Evolutionary conservation across 2,888 invertebrate species (phyloP), one percentile per base, ranked within the genome.

Genomic region (Drosophila tanythrix): DNA sequence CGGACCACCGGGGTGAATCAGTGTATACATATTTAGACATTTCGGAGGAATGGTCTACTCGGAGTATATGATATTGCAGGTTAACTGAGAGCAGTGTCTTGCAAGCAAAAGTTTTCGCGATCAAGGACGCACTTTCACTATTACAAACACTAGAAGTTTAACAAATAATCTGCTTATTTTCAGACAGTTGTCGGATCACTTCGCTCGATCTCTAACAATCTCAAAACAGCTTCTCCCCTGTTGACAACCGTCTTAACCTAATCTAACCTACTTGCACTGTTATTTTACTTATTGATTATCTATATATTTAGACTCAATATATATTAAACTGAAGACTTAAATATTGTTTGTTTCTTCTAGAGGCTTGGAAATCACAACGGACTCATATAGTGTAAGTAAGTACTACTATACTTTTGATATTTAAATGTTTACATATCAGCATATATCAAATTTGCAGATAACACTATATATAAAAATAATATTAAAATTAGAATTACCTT

Each of bases 301-400:
- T 27, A 27, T 27, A 18, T 27, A 10, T 18, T 18, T 8, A 18
- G 1, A 25, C 25, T 10, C 10, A 5, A 18, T 18, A 27, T 18
- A 10, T 50, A 31, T 11, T 31, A n/a, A n/a, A 0, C 18, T 50
- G 6, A 51, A 31, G 18, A 25, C 35, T 55, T 18, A 35, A 25
- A 35, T 36, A 53, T 36, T 53, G 13, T 25, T 53, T 53, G 15
- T 40, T 40, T 40, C 40, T 57, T 31, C 57, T 25, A 57, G 57
- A 31, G 27, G 21, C n/a, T 40, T 31, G 13, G 21, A 40, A 43
- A 43, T 43, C 40, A 15, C 29, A 40, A 15, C 40, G 13, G 21
- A 15, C 25, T 55, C 18, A 36, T 36, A 36, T 55, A 55, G 52
- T 55, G 53, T 55, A 36, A 36, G 53, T 53, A 53, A 55, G 35